Base-by-base conservation (phyloP, 2,797 vertebrate genomes). In the Intellagama lesueurii region DNA sequence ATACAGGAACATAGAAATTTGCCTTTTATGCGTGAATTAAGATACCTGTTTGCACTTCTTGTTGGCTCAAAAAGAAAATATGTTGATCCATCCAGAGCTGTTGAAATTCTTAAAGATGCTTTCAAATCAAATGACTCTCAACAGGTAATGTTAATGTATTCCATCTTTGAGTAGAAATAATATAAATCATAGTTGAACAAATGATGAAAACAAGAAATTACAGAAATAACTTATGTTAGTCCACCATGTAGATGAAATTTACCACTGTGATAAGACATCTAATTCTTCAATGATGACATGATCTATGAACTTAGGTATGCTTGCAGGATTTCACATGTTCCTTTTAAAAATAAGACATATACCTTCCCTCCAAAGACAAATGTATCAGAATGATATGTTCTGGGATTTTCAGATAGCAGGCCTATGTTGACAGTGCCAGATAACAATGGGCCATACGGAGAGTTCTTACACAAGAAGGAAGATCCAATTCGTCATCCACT, bases 101-200 rank as follows among this genome's bases (percentile, higher is more conserved):
- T 99, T 94, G 98, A 99, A 96, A 99, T 99, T 91, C 98, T 99
- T 94, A 99, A 99, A 97, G 99, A 99, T 83, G 99, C 99, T 93
- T 99, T 99, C 94, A 99, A 99, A 96, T 99, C 99, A 88, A 99
- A 98, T 94, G 99, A 99, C 92, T 99, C 98, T 0, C 99, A 99
- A 92, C 99, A 99, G 98, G 99, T 99, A 97, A 96, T 28, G 60
- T 92, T 79, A n/a, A 0, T 76, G 12, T 12, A 11, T n/a, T 6
- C 19, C 80, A 83, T 85, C 14, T 32, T 26, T 16, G 72, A 66
- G 19, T 32, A 78, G 4, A 52, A 76, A 30, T n/a, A 80, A 81
- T 22, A 75, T 89, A 11, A 5, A 86, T 56, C 56, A 35, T 44
- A 60, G 22, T 35, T 86, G 60, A 81, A 60, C 44, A 68, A 82